Evolutionary conservation across 2,113 vertebrate genomes (phyloP).

Genomic region (Nannospalax galili): DNA sequence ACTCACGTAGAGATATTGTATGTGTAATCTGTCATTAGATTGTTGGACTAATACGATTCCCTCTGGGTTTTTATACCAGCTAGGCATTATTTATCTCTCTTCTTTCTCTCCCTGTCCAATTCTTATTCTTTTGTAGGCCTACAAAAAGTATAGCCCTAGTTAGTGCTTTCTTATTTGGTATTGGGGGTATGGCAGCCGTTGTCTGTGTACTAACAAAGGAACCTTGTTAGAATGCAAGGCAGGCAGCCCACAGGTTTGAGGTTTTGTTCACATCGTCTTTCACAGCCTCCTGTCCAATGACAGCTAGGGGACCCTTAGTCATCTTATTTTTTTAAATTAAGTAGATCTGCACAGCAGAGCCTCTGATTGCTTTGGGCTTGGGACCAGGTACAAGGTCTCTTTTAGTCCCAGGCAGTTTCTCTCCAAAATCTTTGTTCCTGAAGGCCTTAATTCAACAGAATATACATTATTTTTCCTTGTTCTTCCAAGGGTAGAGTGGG

Average conservation of each 20-base stretch:
- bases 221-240: neutral
- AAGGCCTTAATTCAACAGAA: neutral
- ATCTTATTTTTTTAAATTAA: neutral
- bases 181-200: neutral
- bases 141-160: neutral
- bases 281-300: neutral
- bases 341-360: neutral
- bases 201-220: neutral
- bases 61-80: too few species aligned
- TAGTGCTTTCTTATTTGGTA: neutral
- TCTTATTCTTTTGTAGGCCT: neutral
- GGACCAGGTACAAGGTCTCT: neutral
- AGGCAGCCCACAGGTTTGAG: neutral
- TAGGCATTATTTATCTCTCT: too few species aligned
- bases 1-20: too few species aligned
- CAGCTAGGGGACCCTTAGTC: neutral
- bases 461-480: neutral
- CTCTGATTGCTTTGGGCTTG: neutral
- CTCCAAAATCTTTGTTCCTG: neutral
- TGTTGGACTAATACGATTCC: too few species aligned
- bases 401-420: slow-evolving; percentile 1
- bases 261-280: neutral
- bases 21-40: too few species aligned
- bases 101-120: too few species aligned
- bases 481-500: slow-evolving; percentile 10